These are phyloP conservation scores for Archocentrus centrarchus DNA, from an alignment of 2,113 vertebrate species.

Conservation along the genomic window DNA sequence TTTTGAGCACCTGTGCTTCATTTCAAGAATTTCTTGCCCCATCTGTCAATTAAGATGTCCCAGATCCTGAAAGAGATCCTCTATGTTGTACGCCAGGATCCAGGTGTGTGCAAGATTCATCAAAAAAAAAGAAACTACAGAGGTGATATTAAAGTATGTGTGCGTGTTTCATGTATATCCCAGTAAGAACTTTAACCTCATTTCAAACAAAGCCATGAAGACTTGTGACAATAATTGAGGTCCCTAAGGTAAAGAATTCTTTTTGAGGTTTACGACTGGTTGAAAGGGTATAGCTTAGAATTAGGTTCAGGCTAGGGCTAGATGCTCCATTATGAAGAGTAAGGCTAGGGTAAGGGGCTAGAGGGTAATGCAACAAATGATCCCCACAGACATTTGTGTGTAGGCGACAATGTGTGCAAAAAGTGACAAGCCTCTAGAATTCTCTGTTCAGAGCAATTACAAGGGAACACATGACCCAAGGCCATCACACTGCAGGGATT, in stretches of 20 bases:
- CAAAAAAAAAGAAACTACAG: neutral
- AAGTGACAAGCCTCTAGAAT: conserved; percentile 68
- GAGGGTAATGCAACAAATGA: conserved; percentile 8
- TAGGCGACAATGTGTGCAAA: conserved; percentile 51
- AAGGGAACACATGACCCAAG: conserved; percentile 63
- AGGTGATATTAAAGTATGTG: neutral
- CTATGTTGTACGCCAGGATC: neutral
- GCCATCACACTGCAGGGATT: conserved; percentile 63
- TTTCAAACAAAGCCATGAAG: neutral
- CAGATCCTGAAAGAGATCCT: neutral
- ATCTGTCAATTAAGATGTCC: neutral
- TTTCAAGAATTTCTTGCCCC: neutral
- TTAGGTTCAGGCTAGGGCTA: neutral
- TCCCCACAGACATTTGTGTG: conserved; percentile 13
- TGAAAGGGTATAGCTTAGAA: neutral
- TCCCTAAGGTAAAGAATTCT: neutral
- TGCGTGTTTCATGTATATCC: neutral
- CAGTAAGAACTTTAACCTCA: neutral
- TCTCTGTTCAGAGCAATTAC: conserved; percentile 58
- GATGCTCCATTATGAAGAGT: neutral
- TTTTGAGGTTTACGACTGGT: neutral
- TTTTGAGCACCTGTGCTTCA: neutral
- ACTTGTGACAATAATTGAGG: neutral
- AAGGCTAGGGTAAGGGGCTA: neutral
- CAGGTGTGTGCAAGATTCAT: neutral